Base-by-base conservation (phyloP, 2,797 vertebrate genomes). In the Tolypeutes matacus region DNA sequence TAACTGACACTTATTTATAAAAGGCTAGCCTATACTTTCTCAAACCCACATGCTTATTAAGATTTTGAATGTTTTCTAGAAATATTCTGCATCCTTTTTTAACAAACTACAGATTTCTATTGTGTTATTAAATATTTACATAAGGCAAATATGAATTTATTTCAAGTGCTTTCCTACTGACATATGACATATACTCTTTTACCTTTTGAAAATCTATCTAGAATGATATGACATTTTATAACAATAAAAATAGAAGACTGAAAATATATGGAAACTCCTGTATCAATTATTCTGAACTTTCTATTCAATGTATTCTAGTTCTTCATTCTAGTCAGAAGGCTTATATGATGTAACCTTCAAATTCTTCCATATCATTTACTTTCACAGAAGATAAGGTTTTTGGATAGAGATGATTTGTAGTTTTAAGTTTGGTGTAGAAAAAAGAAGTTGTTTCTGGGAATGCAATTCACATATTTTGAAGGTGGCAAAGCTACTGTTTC, bases 1-100 rank as follows among this genome's bases (percentile, higher is more conserved):
- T 81, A 64, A 58, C 34, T 70, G 76, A 81, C 4, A 49, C 91
- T 13, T 51, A 25, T 62, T 53, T 81, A n/a, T 93, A 86, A 96
- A 60, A 25, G 21, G 11, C 13, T 75, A 60, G 49, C 1, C 25
- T 87, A 18, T 76, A 65, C 90, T 85, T 56, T 65, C 21, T 20
- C 73, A 86, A 88, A 82, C 7, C 14, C 53, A 36, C 2, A 27
- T 39, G 17, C 1, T 7, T 5, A 72, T 83, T 91, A 84, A 60
- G 58, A 34, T 86, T 94, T 89, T 77, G 27, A 78, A 21, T 77
- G 77, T 14, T 72, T 85, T 82, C n/a, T 29, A n/a, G 87, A 81
- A 81, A 34, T 51, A 58, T 69, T 36, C 29, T 36, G 4, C 76
- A 12, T 21, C 51, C 14, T 76, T 53, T 65, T 39, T 56, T 36